These are phyloP conservation scores for Agrotis exclamationis DNA, from an alignment of 2,888 invertebrate species.

Conservation along the genomic window DNA sequence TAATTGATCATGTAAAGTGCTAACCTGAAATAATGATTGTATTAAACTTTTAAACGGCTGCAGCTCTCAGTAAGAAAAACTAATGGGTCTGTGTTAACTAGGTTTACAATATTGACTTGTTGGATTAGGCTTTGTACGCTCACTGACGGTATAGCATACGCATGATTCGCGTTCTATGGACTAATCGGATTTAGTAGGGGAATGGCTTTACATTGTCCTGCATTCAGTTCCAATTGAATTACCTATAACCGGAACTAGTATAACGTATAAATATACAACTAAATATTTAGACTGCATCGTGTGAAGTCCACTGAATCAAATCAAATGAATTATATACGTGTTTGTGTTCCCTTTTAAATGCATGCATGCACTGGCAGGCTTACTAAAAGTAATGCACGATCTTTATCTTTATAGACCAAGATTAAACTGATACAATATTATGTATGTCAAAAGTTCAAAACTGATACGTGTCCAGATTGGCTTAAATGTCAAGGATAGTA, in stretches of 20 bases:
- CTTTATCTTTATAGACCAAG: conserved; percentile 25
- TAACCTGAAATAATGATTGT: conserved; percentile 2
- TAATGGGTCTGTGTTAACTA: background rate
- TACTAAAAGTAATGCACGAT: too few relatives aligned
- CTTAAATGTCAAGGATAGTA: conserved; percentile 65
- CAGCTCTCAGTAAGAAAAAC: background rate
- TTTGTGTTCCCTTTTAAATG: background rate
- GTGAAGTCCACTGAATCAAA: background rate
- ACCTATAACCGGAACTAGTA: too few relatives aligned
- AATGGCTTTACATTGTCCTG: conserved; percentile 11
- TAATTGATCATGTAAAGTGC: background rate
- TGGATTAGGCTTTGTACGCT: conserved; percentile 18
- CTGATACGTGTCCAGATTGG: conserved; percentile 45
- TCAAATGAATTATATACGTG: background rate
- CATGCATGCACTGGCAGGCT: too few relatives aligned
- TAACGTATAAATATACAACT: too few relatives aligned
- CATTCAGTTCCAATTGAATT: background rate
- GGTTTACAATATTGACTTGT: conserved; percentile 9
- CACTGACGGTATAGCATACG: background rate
- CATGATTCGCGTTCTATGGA: conserved; percentile 14
- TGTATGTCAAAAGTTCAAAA: conserved; percentile 56
- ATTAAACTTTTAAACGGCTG: background rate
- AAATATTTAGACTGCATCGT: background rate
- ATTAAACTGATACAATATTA: conserved; percentile 30
- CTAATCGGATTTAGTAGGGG: conserved; percentile 40